Evolutionary conservation across 2,797 vertebrate genomes (phyloP), one percentile per base, ranked within the genome.

Genomic region (Coregonus ussuriensis): DNA sequence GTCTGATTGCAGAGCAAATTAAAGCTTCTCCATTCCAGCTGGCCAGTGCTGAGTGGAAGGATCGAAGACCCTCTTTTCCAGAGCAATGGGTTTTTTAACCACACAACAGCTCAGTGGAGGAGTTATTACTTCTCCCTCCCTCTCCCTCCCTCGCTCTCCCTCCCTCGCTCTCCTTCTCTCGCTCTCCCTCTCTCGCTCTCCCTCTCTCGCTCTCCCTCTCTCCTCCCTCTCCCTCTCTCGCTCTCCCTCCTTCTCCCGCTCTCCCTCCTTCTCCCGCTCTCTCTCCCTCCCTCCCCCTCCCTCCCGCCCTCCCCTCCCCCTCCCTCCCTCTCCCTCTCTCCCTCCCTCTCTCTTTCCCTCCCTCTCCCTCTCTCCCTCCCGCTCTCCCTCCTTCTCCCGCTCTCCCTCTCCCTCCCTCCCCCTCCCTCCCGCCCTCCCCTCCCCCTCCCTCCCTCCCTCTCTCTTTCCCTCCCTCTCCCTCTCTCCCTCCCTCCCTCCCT

Each of bases 1-100:
- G 74, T 83, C 79, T 81, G 86, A 90, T 90, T 83, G 90, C 83
- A 79, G 81, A 85, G 77, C 79, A 89, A 90, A 91, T 89, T 25
- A 90, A 89, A 89, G 78, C 83, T 80, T 85, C 89, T 89, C 76
- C 78, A 85, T 87, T 86, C 74, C 77, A 87, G 74, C 63, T 66
- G 21, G 83, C 77, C 54, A 51, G 51, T 16, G 71, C 63, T 83
- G 77, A 87, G 82, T 59, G 79, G 18, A 69, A 9, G 37, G 86
- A 92, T 89, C 71, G 83, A 91, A 37, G 33, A 71, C 74, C 78
- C 77, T 53, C 16, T 41, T 13, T 82, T 86, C 77, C 47, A 51
- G 63, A 81, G 80, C 80, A 82, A 88, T 62, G 14, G 21, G 65
- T 35, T 76, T 84, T 84, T 7, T 52, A 81, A 81, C n/a, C 29